Conservation (phyloP, 2,113 vertebrate genomes). For the Microtus ochrogaster region DNA sequence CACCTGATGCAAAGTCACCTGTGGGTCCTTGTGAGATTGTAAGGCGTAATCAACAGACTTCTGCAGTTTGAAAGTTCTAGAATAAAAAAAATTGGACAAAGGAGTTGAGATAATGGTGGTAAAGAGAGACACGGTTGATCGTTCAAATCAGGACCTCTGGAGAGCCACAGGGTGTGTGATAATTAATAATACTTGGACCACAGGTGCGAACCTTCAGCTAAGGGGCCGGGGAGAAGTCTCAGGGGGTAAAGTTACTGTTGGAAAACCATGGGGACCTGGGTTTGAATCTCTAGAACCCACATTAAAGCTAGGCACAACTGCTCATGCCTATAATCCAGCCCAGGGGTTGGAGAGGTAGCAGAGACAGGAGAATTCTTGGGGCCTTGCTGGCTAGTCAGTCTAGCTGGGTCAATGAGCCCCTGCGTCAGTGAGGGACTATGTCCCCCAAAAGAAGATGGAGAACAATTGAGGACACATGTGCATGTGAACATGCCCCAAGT, state of each 20-base stretch:
- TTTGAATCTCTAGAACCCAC: background rate
- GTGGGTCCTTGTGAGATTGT: background rate
- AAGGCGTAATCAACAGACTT: background rate
- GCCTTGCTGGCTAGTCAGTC: background rate
- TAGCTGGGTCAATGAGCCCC: no score
- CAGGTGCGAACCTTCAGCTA: background rate
- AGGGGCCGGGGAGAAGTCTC: background rate
- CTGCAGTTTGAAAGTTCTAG: background rate
- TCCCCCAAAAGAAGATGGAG: no score
- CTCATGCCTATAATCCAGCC: background rate
- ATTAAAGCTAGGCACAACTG: background rate
- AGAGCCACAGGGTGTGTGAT: background rate
- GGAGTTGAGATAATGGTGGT: background rate
- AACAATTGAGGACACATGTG: background rate
- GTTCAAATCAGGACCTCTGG: background rate
- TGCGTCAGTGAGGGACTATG: background rate
- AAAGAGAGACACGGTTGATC: constrained; percentile 3
- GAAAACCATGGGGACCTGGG: background rate
- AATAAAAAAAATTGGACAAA: background rate
- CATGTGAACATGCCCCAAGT: background rate
- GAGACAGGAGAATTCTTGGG: background rate
- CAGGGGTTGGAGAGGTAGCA: background rate
- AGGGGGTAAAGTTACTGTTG: background rate
- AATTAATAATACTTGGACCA: background rate
- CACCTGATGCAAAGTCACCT: background rate